Evolutionary conservation across 2,797 vertebrate genomes (phyloP).

Genomic region (Anolis apletophallus): DNA sequence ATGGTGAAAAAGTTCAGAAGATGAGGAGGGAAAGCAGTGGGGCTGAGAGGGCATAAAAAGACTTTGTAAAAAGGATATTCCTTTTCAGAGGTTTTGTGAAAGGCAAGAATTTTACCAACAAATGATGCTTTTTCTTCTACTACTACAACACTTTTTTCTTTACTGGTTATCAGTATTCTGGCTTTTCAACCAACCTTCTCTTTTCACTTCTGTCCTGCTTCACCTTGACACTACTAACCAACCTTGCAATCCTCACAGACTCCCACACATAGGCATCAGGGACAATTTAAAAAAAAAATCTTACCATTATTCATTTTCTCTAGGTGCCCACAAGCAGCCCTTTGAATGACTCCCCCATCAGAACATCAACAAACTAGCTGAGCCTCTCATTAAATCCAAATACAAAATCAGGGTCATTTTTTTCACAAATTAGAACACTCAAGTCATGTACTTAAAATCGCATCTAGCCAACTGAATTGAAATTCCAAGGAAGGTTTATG

Average conservation of each 20-base stretch:
- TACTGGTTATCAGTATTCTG: not conserved
- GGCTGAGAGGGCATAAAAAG: no score
- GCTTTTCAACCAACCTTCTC: not conserved
- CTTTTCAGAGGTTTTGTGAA: not conserved
- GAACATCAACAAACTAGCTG: not conserved
- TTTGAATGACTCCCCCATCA: not conserved
- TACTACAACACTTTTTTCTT: not conserved
- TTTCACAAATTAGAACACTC: slow-evolving; percentile 30
- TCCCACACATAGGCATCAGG: not conserved
- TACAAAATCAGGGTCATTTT: slow-evolving; percentile 1
- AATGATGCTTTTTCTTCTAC: not conserved
- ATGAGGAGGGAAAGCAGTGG: no score
- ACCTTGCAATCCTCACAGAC: not conserved
- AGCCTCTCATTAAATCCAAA: slow-evolving; percentile 7
- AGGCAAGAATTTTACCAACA: not conserved
- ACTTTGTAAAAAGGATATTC: no score
- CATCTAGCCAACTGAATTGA: not conserved
- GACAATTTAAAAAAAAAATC: not conserved
- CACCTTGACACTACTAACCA: not conserved
- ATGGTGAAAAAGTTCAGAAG: no score
- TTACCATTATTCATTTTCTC: slow-evolving; percentile 10
- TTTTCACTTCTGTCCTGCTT: not conserved
- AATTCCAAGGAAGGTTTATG: not conserved
- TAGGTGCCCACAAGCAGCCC: not conserved
- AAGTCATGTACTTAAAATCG: slow-evolving; percentile 29